Percentiles rank a stretch among this genome's conserved stretches.
Evolutionary conservation across 2,888 invertebrate genomes (phyloP).

Genomic region (Hemaris fuciformis): DNA sequence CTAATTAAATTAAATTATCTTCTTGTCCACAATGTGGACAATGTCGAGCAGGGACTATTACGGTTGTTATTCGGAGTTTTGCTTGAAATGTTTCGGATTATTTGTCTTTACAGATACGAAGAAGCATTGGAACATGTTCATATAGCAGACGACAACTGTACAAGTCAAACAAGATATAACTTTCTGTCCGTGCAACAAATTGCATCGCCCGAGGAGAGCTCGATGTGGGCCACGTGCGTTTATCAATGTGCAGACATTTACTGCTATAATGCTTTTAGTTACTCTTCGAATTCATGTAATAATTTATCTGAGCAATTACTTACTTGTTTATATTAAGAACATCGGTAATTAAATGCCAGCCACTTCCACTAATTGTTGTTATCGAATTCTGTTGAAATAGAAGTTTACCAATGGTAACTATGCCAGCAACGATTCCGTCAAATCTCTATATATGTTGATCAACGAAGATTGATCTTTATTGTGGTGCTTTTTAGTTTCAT

Average conservation of each 20-base stretch:
- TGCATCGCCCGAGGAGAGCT: background rate
- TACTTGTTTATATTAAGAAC: background rate
- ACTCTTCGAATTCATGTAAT: background rate
- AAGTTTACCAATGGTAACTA: too few species aligned
- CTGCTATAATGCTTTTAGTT: background rate
- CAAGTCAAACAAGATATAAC: background rate
- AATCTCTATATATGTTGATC: background rate
- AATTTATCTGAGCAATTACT: too few species aligned
- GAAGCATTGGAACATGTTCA: background rate
- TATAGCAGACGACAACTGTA: background rate
- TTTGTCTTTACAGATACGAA: background rate
- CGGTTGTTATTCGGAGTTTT: slow-evolving; percentile 7
- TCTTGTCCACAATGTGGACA: slow-evolving; percentile 19
- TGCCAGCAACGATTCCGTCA: background rate
- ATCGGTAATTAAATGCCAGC: background rate
- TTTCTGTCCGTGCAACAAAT: slow-evolving; percentile 1
- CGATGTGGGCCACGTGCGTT: background rate
- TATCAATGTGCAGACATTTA: background rate
- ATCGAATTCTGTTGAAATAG: background rate
- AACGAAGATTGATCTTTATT: too few species aligned
- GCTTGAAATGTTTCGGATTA: slow-evolving; percentile 14
- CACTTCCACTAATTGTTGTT: background rate
- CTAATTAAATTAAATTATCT: slow-evolving; percentile 43
- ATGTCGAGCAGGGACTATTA: slow-evolving; percentile 13
- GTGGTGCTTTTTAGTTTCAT: too few species aligned